Evolutionary conservation across 1,140 invertebrate species (phyloP).

Genomic region (Lasioglossum baleicum): DNA sequence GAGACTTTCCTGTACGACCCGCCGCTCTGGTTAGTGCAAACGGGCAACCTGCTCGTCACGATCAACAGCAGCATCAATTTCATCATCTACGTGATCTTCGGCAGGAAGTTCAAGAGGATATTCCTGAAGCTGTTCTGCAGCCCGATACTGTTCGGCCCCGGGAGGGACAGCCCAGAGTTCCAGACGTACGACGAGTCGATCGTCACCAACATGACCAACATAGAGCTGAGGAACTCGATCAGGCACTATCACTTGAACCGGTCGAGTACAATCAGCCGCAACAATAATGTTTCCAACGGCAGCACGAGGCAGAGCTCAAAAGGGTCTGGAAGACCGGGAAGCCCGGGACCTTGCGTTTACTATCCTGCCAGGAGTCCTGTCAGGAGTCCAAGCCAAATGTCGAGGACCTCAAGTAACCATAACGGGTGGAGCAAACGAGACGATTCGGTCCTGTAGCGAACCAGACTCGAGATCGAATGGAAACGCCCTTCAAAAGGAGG

Average conservation of each 20-base stretch:
- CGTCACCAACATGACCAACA: constrained; percentile 85
- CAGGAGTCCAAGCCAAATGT: constrained; percentile 69
- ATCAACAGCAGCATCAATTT: constrained; percentile 98
- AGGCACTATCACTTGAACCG: constrained; percentile 81
- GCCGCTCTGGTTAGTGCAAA: constrained; percentile 85
- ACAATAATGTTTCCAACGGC: constrained; percentile 76
- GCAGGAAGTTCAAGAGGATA: constrained; percentile 95
- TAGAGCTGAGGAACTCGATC: constrained; percentile 82
- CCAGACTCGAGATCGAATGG: background rate
- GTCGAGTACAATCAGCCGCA: constrained; percentile 82
- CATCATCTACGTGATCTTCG: constrained; percentile 97
- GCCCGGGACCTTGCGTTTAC: constrained; percentile 85
- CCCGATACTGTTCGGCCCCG: constrained; percentile 79
- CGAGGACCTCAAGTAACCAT: constrained; percentile 54
- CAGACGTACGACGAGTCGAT: constrained; percentile 89
- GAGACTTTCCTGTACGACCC: constrained; percentile 86
- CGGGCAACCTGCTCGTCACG: constrained; percentile 95
- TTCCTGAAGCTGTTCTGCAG: constrained; percentile 93
- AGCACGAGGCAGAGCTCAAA: constrained; percentile 70
- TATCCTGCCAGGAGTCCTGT: constrained; percentile 81
- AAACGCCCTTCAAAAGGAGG: background rate
- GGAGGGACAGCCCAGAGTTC: constrained; percentile 85
- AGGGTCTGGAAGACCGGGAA: constrained; percentile 74
- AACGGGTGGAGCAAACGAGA: constrained; percentile 68
- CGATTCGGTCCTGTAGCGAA: constrained; percentile 58